A percentile compares a stretch with the other conserved stretches of the same genome.
Evolutionary conservation across 2,113 vertebrate species (phyloP).

Genomic region (Actinemys pallida): DNA sequence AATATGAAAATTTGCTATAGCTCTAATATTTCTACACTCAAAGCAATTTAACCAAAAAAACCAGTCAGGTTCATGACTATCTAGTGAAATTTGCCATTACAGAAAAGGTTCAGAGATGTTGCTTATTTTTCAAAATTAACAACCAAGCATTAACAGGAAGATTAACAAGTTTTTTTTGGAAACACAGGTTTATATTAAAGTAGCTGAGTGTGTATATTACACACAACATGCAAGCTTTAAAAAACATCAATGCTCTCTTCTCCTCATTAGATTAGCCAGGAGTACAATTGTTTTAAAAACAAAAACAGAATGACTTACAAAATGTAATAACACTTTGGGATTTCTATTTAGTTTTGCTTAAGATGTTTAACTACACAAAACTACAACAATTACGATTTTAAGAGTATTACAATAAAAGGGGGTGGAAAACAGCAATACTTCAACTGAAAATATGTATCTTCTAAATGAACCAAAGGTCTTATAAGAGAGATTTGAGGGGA

Average conservation of each 20-base stretch:
- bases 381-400: constrained; percentile 79
- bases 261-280: constrained; percentile 62
- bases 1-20: constrained; percentile 62
- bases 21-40: constrained; percentile 67
- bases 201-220: constrained; percentile 66
- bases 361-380: constrained; percentile 79
- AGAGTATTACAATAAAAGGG: constrained; percentile 75
- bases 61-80: constrained; percentile 49
- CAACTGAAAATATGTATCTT: constrained; percentile 72
- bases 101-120: constrained; percentile 71
- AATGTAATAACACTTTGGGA: constrained; percentile 68
- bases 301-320: constrained; percentile 73
- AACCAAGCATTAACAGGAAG: constrained; percentile 71
- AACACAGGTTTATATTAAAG: constrained; percentile 75
- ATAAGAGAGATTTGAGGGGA: constrained; percentile 37
- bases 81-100: constrained; percentile 68
- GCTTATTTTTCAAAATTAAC: constrained; percentile 65
- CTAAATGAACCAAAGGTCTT: constrained; percentile 68
- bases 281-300: constrained; percentile 73
- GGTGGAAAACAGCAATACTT: constrained; percentile 74
- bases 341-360: constrained; percentile 69
- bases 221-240: constrained; percentile 76
- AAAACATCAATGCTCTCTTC: constrained; percentile 66
- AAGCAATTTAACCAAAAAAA: constrained; percentile 50
- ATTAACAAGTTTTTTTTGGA: constrained; percentile 63